A percentile compares a stretch with the other conserved stretches of the same genome.
phyloP scores from a whole-genome alignment of 37 sponge, comb jelly and placozoan genomes.

The Halisarca cf. caerulea region DNA sequence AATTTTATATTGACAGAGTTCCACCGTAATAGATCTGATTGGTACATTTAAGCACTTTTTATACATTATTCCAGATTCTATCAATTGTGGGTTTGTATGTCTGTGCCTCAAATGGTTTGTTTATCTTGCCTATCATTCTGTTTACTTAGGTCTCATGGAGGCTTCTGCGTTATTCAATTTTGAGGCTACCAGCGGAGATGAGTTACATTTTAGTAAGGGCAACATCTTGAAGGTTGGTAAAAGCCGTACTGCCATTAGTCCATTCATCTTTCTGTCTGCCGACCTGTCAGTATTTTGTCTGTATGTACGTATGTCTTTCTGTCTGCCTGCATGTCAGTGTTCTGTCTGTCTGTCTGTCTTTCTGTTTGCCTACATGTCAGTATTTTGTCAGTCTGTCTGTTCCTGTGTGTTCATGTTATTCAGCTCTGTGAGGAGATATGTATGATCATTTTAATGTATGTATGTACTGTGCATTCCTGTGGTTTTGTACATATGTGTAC shows the following conservation, averaged over 20 bases:
- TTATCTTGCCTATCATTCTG: no score
- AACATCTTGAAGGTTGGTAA: slow-evolving; percentile 83
- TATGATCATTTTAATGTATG: no score
- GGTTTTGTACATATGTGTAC: not conserved
- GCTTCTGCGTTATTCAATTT: slow-evolving; percentile 91
- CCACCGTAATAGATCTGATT: no score
- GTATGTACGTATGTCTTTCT: not conserved
- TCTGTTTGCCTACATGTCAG: not conserved
- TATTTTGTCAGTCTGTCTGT: not conserved
- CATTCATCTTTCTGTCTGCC: no score
- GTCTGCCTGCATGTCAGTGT: not conserved
- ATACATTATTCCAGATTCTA: no score
- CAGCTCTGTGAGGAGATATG: not conserved
- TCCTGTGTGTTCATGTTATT: not conserved
- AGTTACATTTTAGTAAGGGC: slow-evolving; percentile 90
- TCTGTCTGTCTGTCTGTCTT: not conserved
- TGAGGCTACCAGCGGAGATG: slow-evolving; percentile 90
- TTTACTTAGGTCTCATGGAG: slow-evolving; percentile 69
- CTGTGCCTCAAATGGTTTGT: no score
- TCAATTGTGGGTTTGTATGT: no score
- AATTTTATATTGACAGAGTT: no score
- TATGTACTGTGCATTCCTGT: no score
- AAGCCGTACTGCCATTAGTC: no score
- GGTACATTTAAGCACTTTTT: no score
- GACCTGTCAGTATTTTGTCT: no score